A percentile compares a stretch with the other conserved stretches of the same genome.
Evolutionary conservation across 1,140 invertebrate species (phyloP).

Genomic region (Phthorimaea operculella): DNA sequence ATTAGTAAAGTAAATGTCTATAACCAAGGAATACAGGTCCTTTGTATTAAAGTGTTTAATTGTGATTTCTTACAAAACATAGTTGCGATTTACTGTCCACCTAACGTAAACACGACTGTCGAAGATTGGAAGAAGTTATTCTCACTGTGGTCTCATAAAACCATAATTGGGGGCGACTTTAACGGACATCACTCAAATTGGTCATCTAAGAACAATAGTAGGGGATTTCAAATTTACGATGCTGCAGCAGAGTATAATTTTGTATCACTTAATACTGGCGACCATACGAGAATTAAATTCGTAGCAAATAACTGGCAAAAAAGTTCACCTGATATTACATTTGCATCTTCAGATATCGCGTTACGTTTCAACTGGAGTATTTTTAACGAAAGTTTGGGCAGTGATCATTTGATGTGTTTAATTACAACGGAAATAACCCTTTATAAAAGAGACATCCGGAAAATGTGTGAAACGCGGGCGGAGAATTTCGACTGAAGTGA

Average conservation of each 20-base stretch:
- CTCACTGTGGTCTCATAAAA: constrained; percentile 11
- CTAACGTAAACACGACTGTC: constrained; percentile 6
- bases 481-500: too few species aligned
- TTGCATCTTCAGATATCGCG: constrained; percentile 16
- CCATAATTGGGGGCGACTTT: constrained; percentile 23
- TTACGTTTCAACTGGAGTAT: constrained; percentile 16
- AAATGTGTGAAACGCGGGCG: too few species aligned
- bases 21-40: not conserved
- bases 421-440: not conserved
- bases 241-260: constrained; percentile 10
- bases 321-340: constrained; percentile 17
- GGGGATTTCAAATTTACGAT: constrained; percentile 14
- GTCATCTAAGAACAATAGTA: constrained; percentile 14
- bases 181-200: constrained; percentile 23
- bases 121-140: constrained; percentile 26
- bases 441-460: not conserved
- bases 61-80: constrained; percentile 6
- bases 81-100: constrained; percentile 12
- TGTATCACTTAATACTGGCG: constrained; percentile 16
- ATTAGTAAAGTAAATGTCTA: not conserved
- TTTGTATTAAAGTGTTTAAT: constrained; percentile 2
- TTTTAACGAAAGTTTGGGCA: constrained; percentile 18
- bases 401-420: constrained; percentile 23
- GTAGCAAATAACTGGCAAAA: constrained; percentile 12
- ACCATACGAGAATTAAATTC: constrained; percentile 14